Evolutionary conservation across 2,113 vertebrate genomes (phyloP), one percentile per base, ranked within the genome.

Genomic region (Pseudorasbora parva): DNA sequence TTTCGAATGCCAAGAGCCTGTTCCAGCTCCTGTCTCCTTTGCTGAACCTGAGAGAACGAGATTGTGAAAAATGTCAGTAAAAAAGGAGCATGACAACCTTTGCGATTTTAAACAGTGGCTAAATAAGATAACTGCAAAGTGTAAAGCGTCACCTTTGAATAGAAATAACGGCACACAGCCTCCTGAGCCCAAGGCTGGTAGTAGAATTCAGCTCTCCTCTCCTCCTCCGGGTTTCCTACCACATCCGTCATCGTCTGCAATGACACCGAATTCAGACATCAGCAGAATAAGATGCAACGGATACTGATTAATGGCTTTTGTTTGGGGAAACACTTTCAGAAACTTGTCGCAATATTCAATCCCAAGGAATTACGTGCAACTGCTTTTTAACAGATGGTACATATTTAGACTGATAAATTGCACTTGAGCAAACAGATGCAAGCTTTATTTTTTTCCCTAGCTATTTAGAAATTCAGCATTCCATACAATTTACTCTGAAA

Each of bases 181-280:
- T 99, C 98, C 91, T 99, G 98, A 78, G 98, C 98, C 98, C 98
- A 99, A 0, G 98, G 98, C 92, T 99, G 98, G 95, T 97, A 99
- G 93, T 99, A 99, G 91, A 99, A 99, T 92, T 99, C 98, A 0
- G 98, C 98, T 90, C 97, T 93, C 6, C 98, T 95, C 86, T 99
- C 98, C 87, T 99, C 98, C 88, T 99, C 98, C 0, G 97, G 98
- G 92, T 99, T 99, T 84, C 96, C 97, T 17, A 99, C 98, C 14
- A 99, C 98, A 66, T 99, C 98, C 0, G 98, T 99, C 97, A 99
- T 99, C 15, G 98, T 97, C 98, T 99, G 92, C 21, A 83, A 49
- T 41, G 21, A 43, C 59, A 5, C 27, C 1, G 11, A 56, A 59
- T 5, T 59, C 69, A 68, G 19, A 30, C 41, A 21, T 49, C 25